Evolutionary conservation across 2,888 invertebrate species (phyloP), one percentile per base, ranked within the genome.

Genomic region (Thecocarcelia acutangulata): DNA sequence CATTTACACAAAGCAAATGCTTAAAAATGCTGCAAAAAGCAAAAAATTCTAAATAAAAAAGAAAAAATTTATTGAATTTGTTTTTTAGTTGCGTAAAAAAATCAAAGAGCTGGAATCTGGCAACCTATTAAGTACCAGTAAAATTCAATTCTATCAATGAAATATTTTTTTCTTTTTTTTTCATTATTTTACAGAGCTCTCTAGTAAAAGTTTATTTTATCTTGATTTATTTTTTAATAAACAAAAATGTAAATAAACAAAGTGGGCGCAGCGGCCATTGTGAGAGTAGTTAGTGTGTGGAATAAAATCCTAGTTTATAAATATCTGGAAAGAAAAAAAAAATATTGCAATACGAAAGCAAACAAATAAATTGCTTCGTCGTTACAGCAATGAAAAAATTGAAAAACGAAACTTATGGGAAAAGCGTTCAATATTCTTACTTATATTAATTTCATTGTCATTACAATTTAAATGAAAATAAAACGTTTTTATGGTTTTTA

Each of bases 321-420:
- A 50, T 37, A 50, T 37, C n/a, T 8, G 17, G n/a, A n/a, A 11
- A 15, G 15, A 21, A 63, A 63, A 63, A 8, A 28, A 24, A 59
- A 24, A 28, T 64, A 64, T 50, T 13, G 44, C 9, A 64, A 48
- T n/a, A 24, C 24, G 5, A 64, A 48, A 33, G 13, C 13, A 48
- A 64, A 64, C 19, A 64, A 64, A 50, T 50, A 50, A 64, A 50
- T 21, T 64, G 37, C 48, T 50, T 37, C 48, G 64, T 37, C 48
- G 64, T 64, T 64, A 64, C 64, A 37, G 19, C n/a, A 5, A 21
- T 64, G 44, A 64, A 50, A 48, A 64, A 64, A 37, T 4, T 11
- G 6, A 33, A 46, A 50, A 19, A 8, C 8, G n/a, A 48, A n/a
- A 50, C 11, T n/a, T 4, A 19, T 3, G 17, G 15, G 37, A 48